Conservation (phyloP, 2,797 vertebrate genomes). For the Tapera naevia region DNA sequence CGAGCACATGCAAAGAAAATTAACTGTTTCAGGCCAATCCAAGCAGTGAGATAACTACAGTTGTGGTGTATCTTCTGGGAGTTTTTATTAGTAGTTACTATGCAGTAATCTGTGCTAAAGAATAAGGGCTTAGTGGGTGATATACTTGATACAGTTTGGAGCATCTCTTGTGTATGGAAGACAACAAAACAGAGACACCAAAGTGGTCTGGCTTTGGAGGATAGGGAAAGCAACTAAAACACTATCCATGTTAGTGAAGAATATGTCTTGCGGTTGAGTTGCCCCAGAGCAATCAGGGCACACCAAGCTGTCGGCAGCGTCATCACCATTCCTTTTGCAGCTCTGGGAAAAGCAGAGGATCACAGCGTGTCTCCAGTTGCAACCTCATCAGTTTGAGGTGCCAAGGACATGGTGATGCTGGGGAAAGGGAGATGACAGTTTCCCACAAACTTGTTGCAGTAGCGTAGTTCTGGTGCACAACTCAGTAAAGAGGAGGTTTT, state of each 20-base stretch:
- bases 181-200: background rate
- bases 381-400: background rate
- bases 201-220: background rate
- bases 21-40: background rate
- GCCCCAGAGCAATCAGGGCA: background rate
- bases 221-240: background rate
- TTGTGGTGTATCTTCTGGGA: background rate
- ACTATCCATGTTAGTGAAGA: background rate
- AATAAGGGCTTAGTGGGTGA: background rate
- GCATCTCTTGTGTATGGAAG: background rate
- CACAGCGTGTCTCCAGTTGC: background rate
- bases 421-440: background rate
- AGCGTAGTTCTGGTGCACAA: background rate
- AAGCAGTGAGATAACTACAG: background rate
- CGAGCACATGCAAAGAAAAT: conserved; percentile 19
- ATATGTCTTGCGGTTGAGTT: fast-evolving
- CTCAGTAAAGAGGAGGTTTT: background rate
- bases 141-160: background rate
- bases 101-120: background rate
- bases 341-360: background rate
- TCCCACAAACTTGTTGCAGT: fast-evolving
- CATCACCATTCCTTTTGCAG: fast-evolving
- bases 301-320: background rate
- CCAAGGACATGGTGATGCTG: background rate
- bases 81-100: background rate